Percentiles rank a stretch among this genome's conserved stretches.
Evolutionary conservation across 1,140 invertebrate genomes (phyloP).

Genomic region (Halyomorpha halys): DNA sequence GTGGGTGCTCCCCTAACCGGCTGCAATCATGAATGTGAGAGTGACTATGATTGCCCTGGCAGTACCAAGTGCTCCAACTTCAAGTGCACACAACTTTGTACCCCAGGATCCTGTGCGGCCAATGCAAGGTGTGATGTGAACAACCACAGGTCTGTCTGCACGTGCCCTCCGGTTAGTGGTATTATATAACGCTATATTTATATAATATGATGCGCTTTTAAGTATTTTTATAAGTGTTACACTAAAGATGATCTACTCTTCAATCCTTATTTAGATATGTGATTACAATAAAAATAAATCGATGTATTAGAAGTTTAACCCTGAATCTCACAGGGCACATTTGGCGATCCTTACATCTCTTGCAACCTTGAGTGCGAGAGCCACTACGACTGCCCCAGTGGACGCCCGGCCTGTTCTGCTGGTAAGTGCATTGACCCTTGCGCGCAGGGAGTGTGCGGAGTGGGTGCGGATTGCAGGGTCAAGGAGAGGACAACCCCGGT

Average conservation of each 20-base stretch:
- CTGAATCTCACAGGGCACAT: constrained; percentile 46
- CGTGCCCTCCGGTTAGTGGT: constrained; percentile 58
- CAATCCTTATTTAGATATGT: too few relatives aligned
- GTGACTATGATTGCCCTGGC: constrained; percentile 57
- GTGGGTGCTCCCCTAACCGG: constrained; percentile 59
- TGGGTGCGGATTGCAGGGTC: constrained; percentile 68
- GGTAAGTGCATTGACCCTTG: constrained; percentile 72
- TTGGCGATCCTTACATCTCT: constrained; percentile 57
- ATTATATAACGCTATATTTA: too few relatives aligned
- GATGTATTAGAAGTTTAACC: not conserved
- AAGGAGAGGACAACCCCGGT: constrained; percentile 60
- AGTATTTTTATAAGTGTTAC: too few relatives aligned
- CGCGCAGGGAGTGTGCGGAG: constrained; percentile 58
- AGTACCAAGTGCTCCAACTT: constrained; percentile 60
- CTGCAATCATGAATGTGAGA: constrained; percentile 67
- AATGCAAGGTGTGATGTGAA: constrained; percentile 67
- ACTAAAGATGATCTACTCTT: too few relatives aligned
- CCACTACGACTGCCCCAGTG: constrained; percentile 60
- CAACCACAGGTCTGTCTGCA: constrained; percentile 67
- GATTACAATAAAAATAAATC: too few relatives aligned
- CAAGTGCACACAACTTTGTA: constrained; percentile 66
- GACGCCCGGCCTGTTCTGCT: constrained; percentile 67
- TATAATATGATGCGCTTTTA: too few relatives aligned
- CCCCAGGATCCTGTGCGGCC: constrained; percentile 55
- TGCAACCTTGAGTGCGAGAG: constrained; percentile 64